Evolutionary conservation across 2,888 invertebrate species (phyloP).

Genomic region (Melangyna quadrimaculata): DNA sequence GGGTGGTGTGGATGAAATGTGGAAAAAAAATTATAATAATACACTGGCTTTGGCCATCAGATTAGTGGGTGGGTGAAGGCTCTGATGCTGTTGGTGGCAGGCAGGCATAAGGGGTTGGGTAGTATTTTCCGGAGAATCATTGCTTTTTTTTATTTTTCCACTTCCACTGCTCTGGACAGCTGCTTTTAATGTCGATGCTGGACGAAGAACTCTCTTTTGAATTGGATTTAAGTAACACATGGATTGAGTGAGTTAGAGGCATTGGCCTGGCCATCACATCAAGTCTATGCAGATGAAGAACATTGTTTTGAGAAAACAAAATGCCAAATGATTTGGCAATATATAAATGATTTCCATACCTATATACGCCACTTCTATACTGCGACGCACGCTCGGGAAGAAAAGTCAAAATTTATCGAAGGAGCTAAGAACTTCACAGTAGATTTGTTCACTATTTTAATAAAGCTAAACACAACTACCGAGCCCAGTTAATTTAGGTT

Average conservation of each 20-base stretch:
- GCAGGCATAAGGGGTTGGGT: conserved; percentile 63
- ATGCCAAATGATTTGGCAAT: conserved; percentile 48
- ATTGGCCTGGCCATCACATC: conserved; percentile 11
- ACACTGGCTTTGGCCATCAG: conserved; percentile 62
- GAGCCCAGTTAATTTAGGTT: no score
- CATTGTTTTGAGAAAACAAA: conserved; percentile 33
- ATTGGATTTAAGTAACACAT: conserved; percentile 63
- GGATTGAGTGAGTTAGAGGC: conserved; percentile 34
- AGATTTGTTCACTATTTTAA: neutral
- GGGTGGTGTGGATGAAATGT: conserved; percentile 19
- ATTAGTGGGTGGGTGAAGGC: conserved; percentile 13
- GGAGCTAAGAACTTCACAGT: neutral
- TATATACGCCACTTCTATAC: neutral
- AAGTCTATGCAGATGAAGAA: neutral
- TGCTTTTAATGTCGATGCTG: conserved; percentile 66
- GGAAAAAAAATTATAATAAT: conserved; percentile 69
- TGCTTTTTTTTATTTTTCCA: neutral
- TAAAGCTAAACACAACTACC: neutral
- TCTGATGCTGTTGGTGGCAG: conserved; percentile 38
- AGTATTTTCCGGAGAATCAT: conserved; percentile 35
- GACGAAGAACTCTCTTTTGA: conserved; percentile 27
- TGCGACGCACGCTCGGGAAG: neutral
- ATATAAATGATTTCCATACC: conserved; percentile 11
- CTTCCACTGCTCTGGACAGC: conserved; percentile 56
- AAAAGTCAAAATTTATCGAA: neutral